Percentiles rank a stretch among this genome's conserved stretches.
Conservation (phyloP, 2,888 invertebrate species). For the Abrostola tripartita region DNA sequence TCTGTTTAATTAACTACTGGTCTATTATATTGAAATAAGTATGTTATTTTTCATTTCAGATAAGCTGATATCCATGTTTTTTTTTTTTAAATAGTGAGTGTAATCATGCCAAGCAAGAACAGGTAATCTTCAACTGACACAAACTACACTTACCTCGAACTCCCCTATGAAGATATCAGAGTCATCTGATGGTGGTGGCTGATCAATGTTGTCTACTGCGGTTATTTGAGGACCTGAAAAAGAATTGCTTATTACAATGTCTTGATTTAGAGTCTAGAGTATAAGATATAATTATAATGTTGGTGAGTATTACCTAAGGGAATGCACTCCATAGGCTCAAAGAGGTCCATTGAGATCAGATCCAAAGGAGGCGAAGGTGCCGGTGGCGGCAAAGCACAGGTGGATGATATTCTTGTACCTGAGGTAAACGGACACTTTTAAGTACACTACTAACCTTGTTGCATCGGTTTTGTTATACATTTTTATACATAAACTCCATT, state of each 20-base stretch:
- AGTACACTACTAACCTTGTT: too few species aligned
- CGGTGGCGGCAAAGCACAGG: conserved; percentile 70
- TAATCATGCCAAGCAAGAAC: background rate
- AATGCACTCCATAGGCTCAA: conserved; percentile 83
- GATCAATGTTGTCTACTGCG: conserved; percentile 75
- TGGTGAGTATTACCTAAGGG: conserved; percentile 71
- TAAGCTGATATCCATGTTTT: too few species aligned
- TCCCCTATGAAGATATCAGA: conserved; percentile 82
- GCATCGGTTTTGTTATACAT: background rate
- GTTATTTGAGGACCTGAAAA: conserved; percentile 80
- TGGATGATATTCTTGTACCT: conserved; percentile 63
- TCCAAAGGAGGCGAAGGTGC: conserved; percentile 80
- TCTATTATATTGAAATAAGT: too few species aligned
- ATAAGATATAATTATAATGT: background rate
- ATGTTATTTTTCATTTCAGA: too few species aligned
- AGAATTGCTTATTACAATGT: background rate
- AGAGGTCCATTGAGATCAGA: conserved; percentile 79
- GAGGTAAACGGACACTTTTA: too few species aligned
- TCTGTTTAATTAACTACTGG: too few species aligned
- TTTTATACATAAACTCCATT: too few species aligned
- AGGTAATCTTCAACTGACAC: background rate
- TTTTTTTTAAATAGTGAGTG: too few species aligned
- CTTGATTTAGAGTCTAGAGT: background rate
- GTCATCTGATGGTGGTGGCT: conserved; percentile 77
- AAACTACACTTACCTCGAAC: conserved; percentile 70